A percentile compares a stretch with the other conserved stretches of the same genome.
Conservation (phyloP, 2,113 vertebrate genomes). For the Crocuta crocuta region DNA sequence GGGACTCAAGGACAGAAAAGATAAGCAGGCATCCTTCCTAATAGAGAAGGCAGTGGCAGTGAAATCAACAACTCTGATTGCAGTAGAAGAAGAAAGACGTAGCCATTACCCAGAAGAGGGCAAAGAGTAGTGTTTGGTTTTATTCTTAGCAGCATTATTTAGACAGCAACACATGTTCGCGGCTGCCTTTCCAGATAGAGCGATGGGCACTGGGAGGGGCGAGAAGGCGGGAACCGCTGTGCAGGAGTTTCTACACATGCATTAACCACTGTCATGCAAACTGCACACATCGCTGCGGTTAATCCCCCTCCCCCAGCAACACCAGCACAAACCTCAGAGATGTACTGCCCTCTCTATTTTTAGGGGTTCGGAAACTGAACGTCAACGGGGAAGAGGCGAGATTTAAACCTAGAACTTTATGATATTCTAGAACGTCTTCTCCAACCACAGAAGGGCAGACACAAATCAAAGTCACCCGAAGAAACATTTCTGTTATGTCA, state of each 20-base stretch:
- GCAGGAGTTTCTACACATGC: rapidly evolving
- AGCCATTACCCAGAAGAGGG: neutral
- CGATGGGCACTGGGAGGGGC: rapidly evolving
- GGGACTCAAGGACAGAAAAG: neutral
- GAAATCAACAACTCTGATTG: neutral
- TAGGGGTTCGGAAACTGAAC: neutral
- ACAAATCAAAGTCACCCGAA: neutral
- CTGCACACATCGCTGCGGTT: neutral
- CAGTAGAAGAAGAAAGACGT: neutral
- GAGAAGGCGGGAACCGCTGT: rapidly evolving
- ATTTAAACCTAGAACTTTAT: neutral
- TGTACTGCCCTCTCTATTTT: neutral
- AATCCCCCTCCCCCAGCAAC: neutral
- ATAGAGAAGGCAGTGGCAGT: neutral
- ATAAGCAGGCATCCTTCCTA: rapidly evolving
- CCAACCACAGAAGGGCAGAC: neutral
- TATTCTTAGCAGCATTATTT: neutral
- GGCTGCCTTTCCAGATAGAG: neutral
- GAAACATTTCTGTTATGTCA: neutral
- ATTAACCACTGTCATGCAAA: too few relatives aligned
- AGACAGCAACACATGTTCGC: neutral
- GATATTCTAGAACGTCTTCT: neutral
- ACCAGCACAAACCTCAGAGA: neutral
- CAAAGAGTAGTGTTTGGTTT: neutral
- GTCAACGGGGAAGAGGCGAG: neutral